Evolutionary conservation across 2,113 vertebrate species (phyloP), one percentile per base, ranked within the genome.

Genomic region (Pluvianellus socialis): DNA sequence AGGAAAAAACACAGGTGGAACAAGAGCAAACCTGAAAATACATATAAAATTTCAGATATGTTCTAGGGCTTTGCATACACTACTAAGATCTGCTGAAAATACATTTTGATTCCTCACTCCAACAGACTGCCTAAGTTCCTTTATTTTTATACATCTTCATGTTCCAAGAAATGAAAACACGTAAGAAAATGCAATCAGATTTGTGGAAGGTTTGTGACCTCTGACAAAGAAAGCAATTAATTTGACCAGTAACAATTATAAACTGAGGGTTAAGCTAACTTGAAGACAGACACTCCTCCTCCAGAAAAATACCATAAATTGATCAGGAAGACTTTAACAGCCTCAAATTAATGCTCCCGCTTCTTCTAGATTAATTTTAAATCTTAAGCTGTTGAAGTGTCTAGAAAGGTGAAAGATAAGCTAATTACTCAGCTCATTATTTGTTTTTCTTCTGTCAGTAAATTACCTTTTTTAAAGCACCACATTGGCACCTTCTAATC

Each of bases 371-470:
- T 49, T 49, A 56, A 72, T 75, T 75, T 42, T 28, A 88, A 52
- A 83, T 49, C 49, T 79, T 82, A 12, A 93, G 33, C 67, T 65
- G 52, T 44, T 68, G 14, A 56, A 56, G 20, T 72, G 75, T 14
- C 53, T 63, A 66, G 58, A 88, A 96, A 82, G 50, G 33, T 42
- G 20, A 86, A 95, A 86, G 55, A 82, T 14, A 59, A 87, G 33
- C 42, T 85, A 87, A 55, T 61, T 45, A 61, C 65, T 87, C 52
- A 45, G 27, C 42, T 94, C 44, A 50, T 72, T 49, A 47, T 9
- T 56, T 65, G 19, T n/a, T 82, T 71, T 86, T 15, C 53, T 82
- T 88, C 66, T 65, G 42, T 33, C 47, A 75, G 52, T 28, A 81
- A 90, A 58, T 85, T 38, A 68, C 49, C 40, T 75, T 61, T 68